Percentiles rank a stretch among this genome's conserved stretches.
Conservation (phyloP, 1,140 invertebrate genomes). For the Sycophila sp. region DNA sequence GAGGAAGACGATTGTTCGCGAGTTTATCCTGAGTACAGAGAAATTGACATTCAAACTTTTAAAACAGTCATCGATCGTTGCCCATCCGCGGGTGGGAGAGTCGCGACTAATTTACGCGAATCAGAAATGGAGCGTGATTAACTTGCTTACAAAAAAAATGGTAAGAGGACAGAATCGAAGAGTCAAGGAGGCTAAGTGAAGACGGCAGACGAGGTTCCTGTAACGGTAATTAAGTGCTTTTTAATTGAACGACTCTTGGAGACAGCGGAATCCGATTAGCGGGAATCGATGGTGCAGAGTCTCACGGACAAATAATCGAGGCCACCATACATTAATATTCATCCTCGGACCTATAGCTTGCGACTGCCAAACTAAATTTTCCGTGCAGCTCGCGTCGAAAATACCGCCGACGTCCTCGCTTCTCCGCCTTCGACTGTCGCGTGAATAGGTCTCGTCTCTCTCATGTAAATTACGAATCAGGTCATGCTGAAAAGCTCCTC, state of each 20-base stretch:
- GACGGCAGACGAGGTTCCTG: no score
- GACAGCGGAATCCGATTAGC: neutral
- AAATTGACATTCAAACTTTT: no score
- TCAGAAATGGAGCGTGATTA: no score
- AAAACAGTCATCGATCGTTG: no score
- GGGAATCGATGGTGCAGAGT: neutral
- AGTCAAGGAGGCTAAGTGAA: no score
- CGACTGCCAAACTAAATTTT: neutral
- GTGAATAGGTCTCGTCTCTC: neutral
- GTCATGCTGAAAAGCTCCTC: neutral
- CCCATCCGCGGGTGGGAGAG: no score
- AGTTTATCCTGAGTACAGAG: no score
- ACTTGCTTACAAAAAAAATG: no score
- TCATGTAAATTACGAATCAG: conserved; percentile 5
- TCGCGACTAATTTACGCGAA: no score
- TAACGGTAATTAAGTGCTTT: conserved; percentile 32
- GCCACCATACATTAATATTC: neutral
- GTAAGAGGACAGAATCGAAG: no score
- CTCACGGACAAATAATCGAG: neutral
- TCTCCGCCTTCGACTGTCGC: neutral
- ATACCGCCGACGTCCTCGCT: neutral
- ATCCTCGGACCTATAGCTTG: neutral
- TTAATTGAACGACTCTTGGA: conserved; percentile 11
- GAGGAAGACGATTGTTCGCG: no score
- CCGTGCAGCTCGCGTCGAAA: neutral